Evolutionary conservation across 2,888 invertebrate genomes (phyloP).

Genomic region (Blastobasis adustella): DNA sequence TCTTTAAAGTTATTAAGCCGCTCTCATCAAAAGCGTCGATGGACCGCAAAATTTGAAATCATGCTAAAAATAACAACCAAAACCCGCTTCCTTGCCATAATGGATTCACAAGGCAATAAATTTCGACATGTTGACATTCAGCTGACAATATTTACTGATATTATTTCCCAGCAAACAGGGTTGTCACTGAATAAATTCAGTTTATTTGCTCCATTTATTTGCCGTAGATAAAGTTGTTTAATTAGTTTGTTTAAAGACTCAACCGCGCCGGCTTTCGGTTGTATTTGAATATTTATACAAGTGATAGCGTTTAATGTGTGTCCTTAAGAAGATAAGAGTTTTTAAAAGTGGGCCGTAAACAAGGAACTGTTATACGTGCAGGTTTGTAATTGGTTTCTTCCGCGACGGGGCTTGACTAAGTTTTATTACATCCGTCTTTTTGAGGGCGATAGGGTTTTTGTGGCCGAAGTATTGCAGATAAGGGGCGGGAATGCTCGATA

Average conservation of each 20-base stretch:
- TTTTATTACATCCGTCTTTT: slow-evolving; percentile 1
- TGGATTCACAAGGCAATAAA: slow-evolving; percentile 35
- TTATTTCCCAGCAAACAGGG: slow-evolving; percentile 53
- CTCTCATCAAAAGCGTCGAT: no score
- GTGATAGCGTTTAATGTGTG: slow-evolving; percentile 32
- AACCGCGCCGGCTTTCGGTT: slow-evolving; percentile 30
- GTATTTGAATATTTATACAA: slow-evolving; percentile 10
- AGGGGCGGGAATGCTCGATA: no score
- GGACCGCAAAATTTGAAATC: no score
- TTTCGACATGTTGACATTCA: slow-evolving; percentile 52
- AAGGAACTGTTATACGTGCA: slow-evolving; percentile 26
- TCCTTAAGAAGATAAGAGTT: slow-evolving; percentile 33
- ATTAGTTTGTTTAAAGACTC: slow-evolving; percentile 42
- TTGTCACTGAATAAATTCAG: slow-evolving; percentile 58
- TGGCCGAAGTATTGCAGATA: no score
- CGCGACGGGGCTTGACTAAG: slow-evolving; percentile 11
- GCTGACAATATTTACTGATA: slow-evolving; percentile 45
- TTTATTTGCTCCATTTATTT: slow-evolving; percentile 22
- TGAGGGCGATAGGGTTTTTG: not conserved
- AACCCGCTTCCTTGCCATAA: not conserved
- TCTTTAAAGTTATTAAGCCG: no score
- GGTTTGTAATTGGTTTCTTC: slow-evolving; percentile 19
- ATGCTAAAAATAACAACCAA: no score
- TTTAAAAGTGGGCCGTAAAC: slow-evolving; percentile 35
- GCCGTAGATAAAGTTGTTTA: slow-evolving; percentile 62